Base-by-base conservation (phyloP, 2,797 vertebrate species). In the Peromyscus melanophrys region DNA sequence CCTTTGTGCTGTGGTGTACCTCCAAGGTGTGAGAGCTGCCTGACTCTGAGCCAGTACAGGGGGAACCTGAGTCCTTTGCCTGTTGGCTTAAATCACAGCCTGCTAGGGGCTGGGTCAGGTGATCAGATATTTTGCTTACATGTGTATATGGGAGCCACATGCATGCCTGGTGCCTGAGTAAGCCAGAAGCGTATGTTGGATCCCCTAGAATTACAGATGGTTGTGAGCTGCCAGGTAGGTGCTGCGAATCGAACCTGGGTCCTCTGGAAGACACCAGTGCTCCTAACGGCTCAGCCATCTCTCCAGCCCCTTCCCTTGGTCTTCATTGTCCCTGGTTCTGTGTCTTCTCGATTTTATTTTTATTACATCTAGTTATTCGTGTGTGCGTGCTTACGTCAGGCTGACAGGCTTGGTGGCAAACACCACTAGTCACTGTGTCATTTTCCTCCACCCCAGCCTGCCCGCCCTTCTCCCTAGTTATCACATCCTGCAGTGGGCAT, bases 391-490 rank as follows among this genome's bases (percentile, higher is more conserved):
- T 21, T 63, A 63, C 4, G 17, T 23, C 17, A 4, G 63, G 31
- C n/a, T 9, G 10, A n/a, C 31, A 52, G 59, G 31, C 31, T 86
- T 86, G 84, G 63, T n/a, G 12, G 63, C 49, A 27, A 69, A 7
- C 83, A n/a, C 83, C 21, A 29, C n/a, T 52, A n/a, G 40, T 21
- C 83, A 23, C 19, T 6, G 19, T 12, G 21, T 63, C 12, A 9
- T 23, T 21, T 49, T 19, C 4, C 31, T 27, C 34, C 27, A 67
- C 8, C 59, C 92, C 61, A 21, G 21, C 61, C 65, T 0, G 14
- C 76, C 73, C 16, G 29, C 52, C 57, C 40, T 27, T 29, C 16
- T 57, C 43, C 12, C 80, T 95, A 46, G 92, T 97, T 97, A 94
- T 82, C 31, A 89, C 43, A 57, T 6, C 81, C 73, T 67, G 19